Percentiles rank a stretch among this genome's conserved stretches.
phyloP scores from a whole-genome alignment of 2,797 vertebrate species.

The Channallabes apus region DNA sequence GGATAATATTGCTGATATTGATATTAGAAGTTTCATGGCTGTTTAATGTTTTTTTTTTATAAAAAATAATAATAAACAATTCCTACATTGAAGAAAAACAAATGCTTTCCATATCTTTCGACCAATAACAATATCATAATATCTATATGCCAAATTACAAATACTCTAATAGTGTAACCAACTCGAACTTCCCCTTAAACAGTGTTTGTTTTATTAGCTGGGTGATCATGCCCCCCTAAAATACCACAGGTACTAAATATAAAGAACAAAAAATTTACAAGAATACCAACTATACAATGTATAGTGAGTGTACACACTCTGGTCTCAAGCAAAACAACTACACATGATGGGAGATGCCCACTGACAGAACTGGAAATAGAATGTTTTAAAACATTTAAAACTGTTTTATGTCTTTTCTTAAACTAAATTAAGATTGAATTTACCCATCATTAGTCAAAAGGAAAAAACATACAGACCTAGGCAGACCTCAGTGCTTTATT shows the following conservation, averaged over 20 bases:
- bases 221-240: neutral
- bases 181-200: neutral
- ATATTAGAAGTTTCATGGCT: neutral
- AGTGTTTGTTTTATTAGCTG: neutral
- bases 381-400: neutral
- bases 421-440: neutral
- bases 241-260: neutral
- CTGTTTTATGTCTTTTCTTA: conserved; percentile 27
- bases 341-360: neutral
- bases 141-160: neutral
- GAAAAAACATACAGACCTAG: neutral
- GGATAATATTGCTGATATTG: neutral
- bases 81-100: neutral
- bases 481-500: too few relatives aligned
- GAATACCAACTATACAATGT: neutral
- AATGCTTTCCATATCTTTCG: neutral
- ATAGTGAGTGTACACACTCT: conserved; percentile 1
- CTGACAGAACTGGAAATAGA: neutral
- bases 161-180: too few relatives aligned
- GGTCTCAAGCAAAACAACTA: neutral
- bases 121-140: neutral
- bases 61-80: neutral
- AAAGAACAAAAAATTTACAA: neutral
- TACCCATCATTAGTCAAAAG: neutral
- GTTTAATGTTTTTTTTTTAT: too few relatives aligned